Percentiles rank a stretch among this genome's conserved stretches.
Evolutionary conservation across 2,113 vertebrate genomes (phyloP).

Genomic region (Pelecanus crispus): DNA sequence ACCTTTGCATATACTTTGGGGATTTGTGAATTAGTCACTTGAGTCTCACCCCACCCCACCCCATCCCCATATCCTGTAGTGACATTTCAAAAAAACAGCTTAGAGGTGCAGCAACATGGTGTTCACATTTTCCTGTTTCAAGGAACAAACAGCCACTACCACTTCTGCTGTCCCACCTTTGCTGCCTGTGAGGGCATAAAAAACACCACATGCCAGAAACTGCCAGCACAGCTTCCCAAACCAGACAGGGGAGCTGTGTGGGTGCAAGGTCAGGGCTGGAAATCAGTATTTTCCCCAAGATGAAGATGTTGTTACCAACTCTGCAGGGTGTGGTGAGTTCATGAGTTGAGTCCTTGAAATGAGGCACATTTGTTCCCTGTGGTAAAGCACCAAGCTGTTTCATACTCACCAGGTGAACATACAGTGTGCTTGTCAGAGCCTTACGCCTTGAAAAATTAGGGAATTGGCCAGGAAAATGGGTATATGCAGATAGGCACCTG

Average conservation of each 20-base stretch:
- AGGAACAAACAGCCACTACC: neutral
- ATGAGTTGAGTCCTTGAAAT: neutral
- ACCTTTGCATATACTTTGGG: neutral
- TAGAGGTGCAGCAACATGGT: neutral
- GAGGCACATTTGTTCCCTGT: accelerated
- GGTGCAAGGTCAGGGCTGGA: neutral
- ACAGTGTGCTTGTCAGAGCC: neutral
- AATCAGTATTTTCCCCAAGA: neutral
- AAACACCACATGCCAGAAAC: accelerated
- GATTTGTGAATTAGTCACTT: neutral
- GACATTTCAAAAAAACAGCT: neutral
- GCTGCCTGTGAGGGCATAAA: neutral
- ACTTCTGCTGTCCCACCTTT: neutral
- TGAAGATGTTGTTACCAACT: neutral
- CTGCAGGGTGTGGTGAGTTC: neutral
- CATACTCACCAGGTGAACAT: neutral
- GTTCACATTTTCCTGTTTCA: neutral
- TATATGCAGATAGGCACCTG: neutral
- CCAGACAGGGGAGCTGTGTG: neutral
- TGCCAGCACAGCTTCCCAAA: neutral
- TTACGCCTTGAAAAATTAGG: neutral
- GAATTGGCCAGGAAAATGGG: neutral
- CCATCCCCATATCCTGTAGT: neutral
- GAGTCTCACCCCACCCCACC: accelerated
- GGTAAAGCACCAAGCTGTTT: neutral